Evolutionary conservation across 2,888 invertebrate species (phyloP).

Genomic region (Melipona beecheii): DNA sequence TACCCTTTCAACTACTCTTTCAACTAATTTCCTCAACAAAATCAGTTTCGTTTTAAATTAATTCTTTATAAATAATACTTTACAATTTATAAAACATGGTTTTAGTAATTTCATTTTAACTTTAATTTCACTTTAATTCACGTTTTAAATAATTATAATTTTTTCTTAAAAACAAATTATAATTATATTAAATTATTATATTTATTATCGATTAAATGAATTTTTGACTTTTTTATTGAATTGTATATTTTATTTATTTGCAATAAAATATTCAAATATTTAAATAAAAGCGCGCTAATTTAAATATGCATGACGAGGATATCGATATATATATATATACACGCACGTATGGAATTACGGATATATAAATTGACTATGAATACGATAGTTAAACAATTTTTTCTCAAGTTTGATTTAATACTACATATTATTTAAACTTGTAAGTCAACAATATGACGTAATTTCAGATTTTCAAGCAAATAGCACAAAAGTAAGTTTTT

Average conservation of each 20-base stretch:
- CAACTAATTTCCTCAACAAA: not conserved
- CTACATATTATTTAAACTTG: not conserved
- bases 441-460: not conserved
- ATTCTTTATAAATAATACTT: not conserved
- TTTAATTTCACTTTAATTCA: not conserved
- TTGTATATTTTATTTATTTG: too few species aligned
- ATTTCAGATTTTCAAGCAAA: not conserved
- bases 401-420: not conserved
- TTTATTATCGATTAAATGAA: not conserved
- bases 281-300: not conserved
- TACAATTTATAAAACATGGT: not conserved
- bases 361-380: too few species aligned
- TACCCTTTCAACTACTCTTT: slow-evolving; percentile 13
- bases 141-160: not conserved
- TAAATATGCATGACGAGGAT: not conserved
- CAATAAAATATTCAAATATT: not conserved
- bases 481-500: not conserved
- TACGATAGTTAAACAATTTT: not conserved
- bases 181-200: too few species aligned
- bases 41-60: not conserved
- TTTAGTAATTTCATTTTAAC: not conserved
- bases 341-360: not conserved
- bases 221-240: not conserved
- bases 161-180: not conserved
- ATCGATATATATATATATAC: not conserved